Conservation (phyloP, 2,888 invertebrate species). For the Oxystoma pomonae region DNA sequence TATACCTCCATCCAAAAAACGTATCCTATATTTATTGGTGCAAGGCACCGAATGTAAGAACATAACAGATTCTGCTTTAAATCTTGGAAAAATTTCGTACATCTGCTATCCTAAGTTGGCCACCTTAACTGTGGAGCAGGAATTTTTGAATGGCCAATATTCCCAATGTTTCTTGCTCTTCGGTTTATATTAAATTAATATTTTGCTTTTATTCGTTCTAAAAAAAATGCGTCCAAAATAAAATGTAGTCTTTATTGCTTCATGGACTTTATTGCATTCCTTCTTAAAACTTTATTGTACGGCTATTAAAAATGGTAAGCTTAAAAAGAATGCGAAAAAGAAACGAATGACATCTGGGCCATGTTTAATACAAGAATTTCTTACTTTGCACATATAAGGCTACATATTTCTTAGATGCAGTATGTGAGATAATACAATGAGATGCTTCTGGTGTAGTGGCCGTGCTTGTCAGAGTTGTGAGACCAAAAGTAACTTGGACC, state of each 20-base stretch:
- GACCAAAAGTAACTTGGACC: background rate
- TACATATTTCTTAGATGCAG: slow-evolving; percentile 6
- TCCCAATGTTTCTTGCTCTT: too few relatives aligned
- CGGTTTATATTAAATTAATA: too few relatives aligned
- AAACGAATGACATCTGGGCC: background rate
- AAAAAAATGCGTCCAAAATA: background rate
- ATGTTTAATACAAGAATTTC: background rate
- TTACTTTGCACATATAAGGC: slow-evolving; percentile 24
- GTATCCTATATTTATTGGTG: too few relatives aligned
- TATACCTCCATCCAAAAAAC: too few relatives aligned
- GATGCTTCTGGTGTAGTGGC: background rate
- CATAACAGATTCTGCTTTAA: too few relatives aligned
- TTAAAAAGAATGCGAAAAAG: background rate
- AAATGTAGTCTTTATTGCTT: background rate
- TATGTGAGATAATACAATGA: slow-evolving; percentile 1
- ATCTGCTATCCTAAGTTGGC: too few relatives aligned
- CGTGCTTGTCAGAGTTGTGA: background rate
- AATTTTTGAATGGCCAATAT: too few relatives aligned
- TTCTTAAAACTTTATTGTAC: background rate
- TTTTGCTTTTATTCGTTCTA: too few relatives aligned
- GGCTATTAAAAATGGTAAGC: background rate
- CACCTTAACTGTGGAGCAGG: too few relatives aligned
- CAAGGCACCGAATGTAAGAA: too few relatives aligned
- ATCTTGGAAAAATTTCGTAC: too few relatives aligned
- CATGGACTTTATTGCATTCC: background rate